Conservation (phyloP, 2,113 vertebrate genomes). For the Laticauda colubrina region DNA sequence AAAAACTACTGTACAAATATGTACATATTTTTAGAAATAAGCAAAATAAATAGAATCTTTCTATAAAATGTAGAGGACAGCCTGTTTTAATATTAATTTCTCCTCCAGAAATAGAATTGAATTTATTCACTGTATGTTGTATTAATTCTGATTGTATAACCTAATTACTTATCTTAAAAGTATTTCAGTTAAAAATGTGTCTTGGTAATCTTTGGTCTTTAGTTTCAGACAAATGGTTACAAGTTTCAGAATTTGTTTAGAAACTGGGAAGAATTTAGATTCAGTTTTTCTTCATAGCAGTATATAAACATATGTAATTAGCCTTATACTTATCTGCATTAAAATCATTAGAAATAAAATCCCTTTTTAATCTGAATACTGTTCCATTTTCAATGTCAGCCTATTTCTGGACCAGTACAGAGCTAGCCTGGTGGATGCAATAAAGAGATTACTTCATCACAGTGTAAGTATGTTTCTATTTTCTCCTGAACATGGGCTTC, state of each 20-base stretch:
- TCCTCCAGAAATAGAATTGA: neutral
- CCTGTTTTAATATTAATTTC: neutral
- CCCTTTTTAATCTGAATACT: conserved; percentile 79
- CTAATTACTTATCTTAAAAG: conserved; percentile 7
- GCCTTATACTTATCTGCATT: conserved; percentile 70
- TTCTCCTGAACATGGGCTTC: conserved; percentile 79
- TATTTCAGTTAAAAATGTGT: neutral
- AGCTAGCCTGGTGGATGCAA: conserved; percentile 94
- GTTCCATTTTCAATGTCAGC: conserved; percentile 81
- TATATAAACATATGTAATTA: conserved; percentile 69
- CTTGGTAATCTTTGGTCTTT: conserved; percentile 19
- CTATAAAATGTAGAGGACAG: neutral
- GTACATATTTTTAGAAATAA: conserved; percentile 1
- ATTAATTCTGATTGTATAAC: conserved; percentile 23
- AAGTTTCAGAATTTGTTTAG: neutral
- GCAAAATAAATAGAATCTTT: neutral
- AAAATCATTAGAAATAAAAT: conserved; percentile 73
- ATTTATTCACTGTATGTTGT: conserved; percentile 22
- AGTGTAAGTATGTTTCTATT: conserved; percentile 90
- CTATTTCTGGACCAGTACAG: conserved; percentile 98
- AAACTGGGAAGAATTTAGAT: conserved; percentile 38
- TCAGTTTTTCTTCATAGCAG: conserved; percentile 60
- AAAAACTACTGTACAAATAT: neutral
- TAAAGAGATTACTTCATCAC: conserved; percentile 96
- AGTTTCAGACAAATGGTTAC: conserved; percentile 1